These are phyloP conservation scores for Blomia tropicalis DNA, from an alignment of 2,888 invertebrate genomes.

Conservation along the genomic window DNA sequence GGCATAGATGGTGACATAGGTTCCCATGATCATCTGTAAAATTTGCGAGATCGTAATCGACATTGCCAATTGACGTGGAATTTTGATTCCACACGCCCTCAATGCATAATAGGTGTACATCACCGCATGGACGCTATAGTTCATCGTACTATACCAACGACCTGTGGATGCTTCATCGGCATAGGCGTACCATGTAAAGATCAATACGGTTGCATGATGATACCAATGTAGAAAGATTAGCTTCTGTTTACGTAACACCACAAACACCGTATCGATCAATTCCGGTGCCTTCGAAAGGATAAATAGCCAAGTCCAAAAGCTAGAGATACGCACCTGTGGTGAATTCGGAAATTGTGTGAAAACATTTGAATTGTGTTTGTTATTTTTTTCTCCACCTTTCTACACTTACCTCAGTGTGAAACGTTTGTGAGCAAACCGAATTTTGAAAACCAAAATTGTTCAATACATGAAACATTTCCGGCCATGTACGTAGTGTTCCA, in stretches of 20 bases:
- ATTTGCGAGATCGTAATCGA: constrained; percentile 69
- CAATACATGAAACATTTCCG: constrained; percentile 75
- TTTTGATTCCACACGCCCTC: constrained; percentile 64
- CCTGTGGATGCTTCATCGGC: constrained; percentile 39
- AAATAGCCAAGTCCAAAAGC: constrained; percentile 96
- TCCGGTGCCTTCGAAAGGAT: constrained; percentile 89
- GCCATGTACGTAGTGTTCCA: constrained; percentile 66
- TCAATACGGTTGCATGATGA: constrained; percentile 81
- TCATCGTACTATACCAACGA: constrained; percentile 77
- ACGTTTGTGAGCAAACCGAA: constrained; percentile 85
- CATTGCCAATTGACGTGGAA: constrained; percentile 63
- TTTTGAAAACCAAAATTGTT: constrained; percentile 79
- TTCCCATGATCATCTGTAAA: constrained; percentile 85
- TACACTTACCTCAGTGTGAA: constrained; percentile 50
- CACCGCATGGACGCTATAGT: constrained; percentile 72
- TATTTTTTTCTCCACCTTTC: not conserved
- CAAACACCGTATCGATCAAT: constrained; percentile 84
- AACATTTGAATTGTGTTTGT: not conserved
- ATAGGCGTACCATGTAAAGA: constrained; percentile 76
- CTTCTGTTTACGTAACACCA: constrained; percentile 69
- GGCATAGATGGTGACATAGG: constrained; percentile 72
- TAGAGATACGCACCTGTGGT: constrained; percentile 72
- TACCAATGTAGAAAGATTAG: constrained; percentile 91
- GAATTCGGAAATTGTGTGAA: no score
- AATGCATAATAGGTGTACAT: constrained; percentile 52